phyloP scores from a whole-genome alignment of 2,113 vertebrate species.

The Mohoua ochrocephala region DNA sequence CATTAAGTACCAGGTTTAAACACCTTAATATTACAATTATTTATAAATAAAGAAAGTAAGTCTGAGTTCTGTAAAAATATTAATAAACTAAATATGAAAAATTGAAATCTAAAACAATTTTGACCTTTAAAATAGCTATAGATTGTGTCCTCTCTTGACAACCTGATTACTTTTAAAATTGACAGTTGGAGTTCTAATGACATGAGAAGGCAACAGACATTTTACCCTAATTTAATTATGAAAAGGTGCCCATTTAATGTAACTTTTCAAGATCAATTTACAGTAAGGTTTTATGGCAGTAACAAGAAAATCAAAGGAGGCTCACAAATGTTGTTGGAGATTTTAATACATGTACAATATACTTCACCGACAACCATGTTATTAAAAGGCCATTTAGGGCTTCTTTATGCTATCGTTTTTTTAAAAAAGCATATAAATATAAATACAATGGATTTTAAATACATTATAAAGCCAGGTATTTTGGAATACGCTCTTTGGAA shows the following conservation, averaged over 20 bases:
- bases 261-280: neutral
- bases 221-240: neutral
- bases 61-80: neutral
- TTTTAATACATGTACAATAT: neutral
- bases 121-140: neutral
- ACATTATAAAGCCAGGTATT: neutral
- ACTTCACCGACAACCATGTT: neutral
- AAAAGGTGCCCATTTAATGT: neutral
- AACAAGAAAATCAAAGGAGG: neutral
- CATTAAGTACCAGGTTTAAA: neutral
- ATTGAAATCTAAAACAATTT: neutral
- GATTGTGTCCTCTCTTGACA: neutral
- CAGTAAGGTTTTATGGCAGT: neutral
- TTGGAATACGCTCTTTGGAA: neutral
- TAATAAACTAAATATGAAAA: neutral
- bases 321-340: neutral
- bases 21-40: neutral
- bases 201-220: neutral
- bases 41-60: neutral
- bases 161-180: neutral
- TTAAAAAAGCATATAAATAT: neutral
- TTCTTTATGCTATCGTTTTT: neutral
- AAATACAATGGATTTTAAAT: neutral
- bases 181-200: neutral
- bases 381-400: neutral